Conservation (phyloP, 2,797 vertebrate genomes). For the Sandelia bainsii region DNA sequence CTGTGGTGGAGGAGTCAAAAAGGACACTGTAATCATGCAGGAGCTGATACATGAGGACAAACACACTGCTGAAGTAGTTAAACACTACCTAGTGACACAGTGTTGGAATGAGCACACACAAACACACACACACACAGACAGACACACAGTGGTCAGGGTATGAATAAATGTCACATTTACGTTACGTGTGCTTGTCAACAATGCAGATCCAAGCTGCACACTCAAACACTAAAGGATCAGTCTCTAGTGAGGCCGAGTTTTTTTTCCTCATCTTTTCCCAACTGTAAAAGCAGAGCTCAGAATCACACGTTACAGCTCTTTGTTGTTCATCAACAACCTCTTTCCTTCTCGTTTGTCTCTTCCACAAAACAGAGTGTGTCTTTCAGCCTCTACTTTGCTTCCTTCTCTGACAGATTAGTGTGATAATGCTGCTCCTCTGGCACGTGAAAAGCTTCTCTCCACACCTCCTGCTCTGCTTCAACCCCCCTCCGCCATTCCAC, state of each 20-base stretch:
- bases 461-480: constrained; percentile 51
- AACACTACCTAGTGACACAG: constrained; percentile 58
- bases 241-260: constrained; percentile 9
- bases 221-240: constrained; percentile 10
- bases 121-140: constrained; percentile 1
- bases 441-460: constrained; percentile 57
- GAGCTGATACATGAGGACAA: constrained; percentile 70
- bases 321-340: constrained; percentile 20
- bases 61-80: constrained; percentile 56
- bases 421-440: constrained; percentile 37
- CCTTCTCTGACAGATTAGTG: constrained; percentile 48
- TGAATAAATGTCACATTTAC: constrained; percentile 49
- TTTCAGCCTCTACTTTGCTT: constrained; percentile 5
- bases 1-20: constrained; percentile 37
- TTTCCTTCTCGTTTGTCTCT: neutral
- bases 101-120: constrained; percentile 24
- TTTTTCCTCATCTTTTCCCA: constrained; percentile 34
- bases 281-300: constrained; percentile 35
- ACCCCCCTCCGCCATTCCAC: constrained; percentile 56
- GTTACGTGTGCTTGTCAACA: constrained; percentile 25
- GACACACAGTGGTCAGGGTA: neutral
- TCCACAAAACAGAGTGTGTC: neutral
- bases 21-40: constrained; percentile 69
- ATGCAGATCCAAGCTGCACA: neutral
- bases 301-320: constrained; percentile 54